Evolutionary conservation across 2,113 vertebrate species (phyloP).

Genomic region (Carassius auratus): DNA sequence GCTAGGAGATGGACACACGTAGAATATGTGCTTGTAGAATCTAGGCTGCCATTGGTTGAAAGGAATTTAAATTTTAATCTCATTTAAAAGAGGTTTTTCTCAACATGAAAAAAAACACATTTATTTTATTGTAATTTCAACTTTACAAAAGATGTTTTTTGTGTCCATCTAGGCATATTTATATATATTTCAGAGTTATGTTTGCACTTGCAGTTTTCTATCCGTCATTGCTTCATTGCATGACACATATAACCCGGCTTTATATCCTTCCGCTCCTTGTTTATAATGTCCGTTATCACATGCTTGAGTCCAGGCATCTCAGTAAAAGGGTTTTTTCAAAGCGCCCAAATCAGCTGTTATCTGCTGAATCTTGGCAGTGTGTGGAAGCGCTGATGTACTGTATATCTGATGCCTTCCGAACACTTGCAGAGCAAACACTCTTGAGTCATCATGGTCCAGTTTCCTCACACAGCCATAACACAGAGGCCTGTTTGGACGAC

Average conservation of each 20-base stretch:
- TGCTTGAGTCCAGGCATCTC: conserved; percentile 41
- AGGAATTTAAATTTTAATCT: neutral
- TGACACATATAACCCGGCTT: neutral
- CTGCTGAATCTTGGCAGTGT: neutral
- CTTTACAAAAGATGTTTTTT: no score
- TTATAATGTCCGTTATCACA: conserved; percentile 20
- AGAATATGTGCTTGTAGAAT: no score
- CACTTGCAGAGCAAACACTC: conserved; percentile 71
- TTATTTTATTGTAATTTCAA: no score
- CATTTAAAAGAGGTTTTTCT: neutral
- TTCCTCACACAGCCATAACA: conserved; percentile 71
- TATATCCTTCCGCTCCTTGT: neutral
- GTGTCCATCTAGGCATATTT: neutral
- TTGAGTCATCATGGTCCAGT: conserved; percentile 43
- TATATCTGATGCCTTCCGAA: conserved; percentile 59
- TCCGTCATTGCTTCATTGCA: conserved; percentile 6
- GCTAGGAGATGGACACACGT: neutral
- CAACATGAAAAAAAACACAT: neutral
- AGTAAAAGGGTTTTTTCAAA: conserved; percentile 20
- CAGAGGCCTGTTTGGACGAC: conserved; percentile 61
- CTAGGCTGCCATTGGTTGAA: no score
- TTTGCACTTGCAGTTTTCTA: neutral
- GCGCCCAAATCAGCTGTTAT: conserved; percentile 14
- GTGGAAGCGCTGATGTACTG: conserved; percentile 9
- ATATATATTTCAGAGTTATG: neutral